A percentile compares a stretch with the other conserved stretches of the same genome.
phyloP scores from a whole-genome alignment of 2,888 invertebrate genomes.

The Mythimna vitellina region DNA sequence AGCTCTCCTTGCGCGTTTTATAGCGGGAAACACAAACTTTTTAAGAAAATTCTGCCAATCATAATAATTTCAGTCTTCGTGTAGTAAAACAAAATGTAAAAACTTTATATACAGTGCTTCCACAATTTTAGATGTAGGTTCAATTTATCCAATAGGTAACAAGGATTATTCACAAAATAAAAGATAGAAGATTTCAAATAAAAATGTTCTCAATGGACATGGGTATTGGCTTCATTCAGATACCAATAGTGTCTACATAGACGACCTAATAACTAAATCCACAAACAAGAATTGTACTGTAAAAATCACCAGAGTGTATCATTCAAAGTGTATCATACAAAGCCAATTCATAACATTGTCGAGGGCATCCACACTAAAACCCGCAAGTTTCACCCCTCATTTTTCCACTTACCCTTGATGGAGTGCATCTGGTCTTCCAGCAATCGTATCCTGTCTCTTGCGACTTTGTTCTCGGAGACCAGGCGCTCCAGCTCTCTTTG shows the following conservation, averaged over 20 bases:
- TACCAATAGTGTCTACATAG: conserved; percentile 1
- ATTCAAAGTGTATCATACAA: conserved; percentile 51
- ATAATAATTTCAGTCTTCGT: conserved; percentile 14
- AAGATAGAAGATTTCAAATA: conserved; percentile 3
- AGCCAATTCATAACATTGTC: conserved; percentile 35
- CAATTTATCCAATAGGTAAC: conserved; percentile 3
- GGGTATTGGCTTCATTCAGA: not conserved
- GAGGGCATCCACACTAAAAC: conserved; percentile 40
- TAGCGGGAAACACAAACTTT: not conserved
- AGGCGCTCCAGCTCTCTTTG: conserved; percentile 95
- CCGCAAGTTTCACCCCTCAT: conserved; percentile 21
- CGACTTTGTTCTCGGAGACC: conserved; percentile 95
- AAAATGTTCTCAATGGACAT: conserved; percentile 2
- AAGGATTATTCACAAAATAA: conserved; percentile 30
- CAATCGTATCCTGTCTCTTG: conserved; percentile 94
- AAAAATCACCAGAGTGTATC: conserved; percentile 15
- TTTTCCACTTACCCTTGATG: conserved; percentile 91
- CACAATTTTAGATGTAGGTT: not conserved
- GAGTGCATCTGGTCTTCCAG: conserved; percentile 96
- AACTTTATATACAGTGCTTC: conserved; percentile 16
- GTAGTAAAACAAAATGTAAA: conserved; percentile 1
- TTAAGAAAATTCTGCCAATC: not conserved
- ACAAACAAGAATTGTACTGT: not conserved
- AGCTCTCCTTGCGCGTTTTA: conserved; percentile 46
- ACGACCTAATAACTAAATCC: conserved; percentile 10